These are phyloP conservation scores for Cantharis flavilabris DNA, from an alignment of 2,888 invertebrate genomes.

Conservation along the genomic window DNA sequence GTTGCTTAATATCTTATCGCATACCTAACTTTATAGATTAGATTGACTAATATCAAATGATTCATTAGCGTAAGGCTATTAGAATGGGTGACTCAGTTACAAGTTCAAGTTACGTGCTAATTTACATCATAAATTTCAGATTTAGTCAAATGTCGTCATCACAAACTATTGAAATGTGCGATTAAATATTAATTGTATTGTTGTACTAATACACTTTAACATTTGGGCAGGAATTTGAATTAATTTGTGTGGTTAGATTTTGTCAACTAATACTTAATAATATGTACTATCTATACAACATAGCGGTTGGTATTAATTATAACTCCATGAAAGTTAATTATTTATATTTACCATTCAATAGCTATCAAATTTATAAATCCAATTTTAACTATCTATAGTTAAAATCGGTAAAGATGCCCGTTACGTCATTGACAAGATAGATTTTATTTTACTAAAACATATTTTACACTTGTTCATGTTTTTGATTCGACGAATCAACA, in stretches of 20 bases:
- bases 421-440: neutral
- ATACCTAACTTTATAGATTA: neutral
- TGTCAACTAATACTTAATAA: neutral
- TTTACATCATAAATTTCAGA: neutral
- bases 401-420: neutral
- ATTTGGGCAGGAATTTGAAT: neutral
- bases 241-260: neutral
- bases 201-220: neutral
- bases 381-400: neutral
- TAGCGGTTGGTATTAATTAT: neutral
- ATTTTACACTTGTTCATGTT: no score
- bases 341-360: neutral
- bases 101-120: constrained; percentile 2
- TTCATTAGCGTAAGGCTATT: constrained; percentile 1
- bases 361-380: neutral
- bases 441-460: no score
- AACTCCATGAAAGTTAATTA: neutral
- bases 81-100: constrained; percentile 1
- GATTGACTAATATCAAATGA: constrained; percentile 1
- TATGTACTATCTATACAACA: neutral
- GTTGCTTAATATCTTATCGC: neutral
- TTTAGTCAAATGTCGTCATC: constrained; percentile 1
- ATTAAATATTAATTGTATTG: constrained; percentile 1
- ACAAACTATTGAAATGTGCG: neutral
- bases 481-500: no score